Conservation (phyloP, 2,888 invertebrate genomes). For the Luperina testacea region DNA sequence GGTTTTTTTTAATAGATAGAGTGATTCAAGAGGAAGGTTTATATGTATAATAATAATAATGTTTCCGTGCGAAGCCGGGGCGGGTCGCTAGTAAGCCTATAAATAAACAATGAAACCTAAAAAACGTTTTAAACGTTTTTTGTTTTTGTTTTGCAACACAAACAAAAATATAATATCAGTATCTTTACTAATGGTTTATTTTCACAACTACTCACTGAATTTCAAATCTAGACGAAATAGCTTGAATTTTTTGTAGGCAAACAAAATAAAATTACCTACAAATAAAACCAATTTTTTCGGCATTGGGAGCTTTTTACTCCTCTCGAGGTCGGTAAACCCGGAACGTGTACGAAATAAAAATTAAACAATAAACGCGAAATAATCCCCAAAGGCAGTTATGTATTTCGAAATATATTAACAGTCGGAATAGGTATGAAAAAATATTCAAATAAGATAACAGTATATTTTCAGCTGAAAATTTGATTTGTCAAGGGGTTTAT, state of each 20-base stretch:
- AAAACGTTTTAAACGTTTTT: neutral
- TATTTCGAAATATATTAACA: slow-evolving; percentile 44
- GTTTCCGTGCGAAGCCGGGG: too few species aligned
- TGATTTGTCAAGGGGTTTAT: neutral
- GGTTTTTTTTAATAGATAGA: too few species aligned
- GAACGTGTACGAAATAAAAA: slow-evolving; percentile 58
- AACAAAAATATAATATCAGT: too few species aligned
- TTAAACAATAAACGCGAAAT: slow-evolving; percentile 60
- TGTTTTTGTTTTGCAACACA: too few species aligned
- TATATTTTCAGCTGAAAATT: neutral
- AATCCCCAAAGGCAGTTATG: slow-evolving; percentile 46
- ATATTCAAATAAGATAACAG: slow-evolving; percentile 5
- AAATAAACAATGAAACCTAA: neutral
- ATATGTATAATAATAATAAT: too few species aligned
- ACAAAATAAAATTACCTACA: slow-evolving; percentile 24
- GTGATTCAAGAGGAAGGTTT: too few species aligned
- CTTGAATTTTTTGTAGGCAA: neutral
- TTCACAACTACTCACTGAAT: neutral
- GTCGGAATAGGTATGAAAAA: neutral
- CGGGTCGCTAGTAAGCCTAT: too few species aligned
- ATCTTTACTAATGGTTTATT: neutral
- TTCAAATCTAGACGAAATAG: neutral
- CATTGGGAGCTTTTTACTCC: slow-evolving; percentile 30
- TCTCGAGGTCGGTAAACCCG: slow-evolving; percentile 25
- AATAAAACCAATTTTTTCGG: slow-evolving; percentile 36